phyloP scores from a whole-genome alignment of 2,113 vertebrate genomes.

The Saguinus imperator region DNA sequence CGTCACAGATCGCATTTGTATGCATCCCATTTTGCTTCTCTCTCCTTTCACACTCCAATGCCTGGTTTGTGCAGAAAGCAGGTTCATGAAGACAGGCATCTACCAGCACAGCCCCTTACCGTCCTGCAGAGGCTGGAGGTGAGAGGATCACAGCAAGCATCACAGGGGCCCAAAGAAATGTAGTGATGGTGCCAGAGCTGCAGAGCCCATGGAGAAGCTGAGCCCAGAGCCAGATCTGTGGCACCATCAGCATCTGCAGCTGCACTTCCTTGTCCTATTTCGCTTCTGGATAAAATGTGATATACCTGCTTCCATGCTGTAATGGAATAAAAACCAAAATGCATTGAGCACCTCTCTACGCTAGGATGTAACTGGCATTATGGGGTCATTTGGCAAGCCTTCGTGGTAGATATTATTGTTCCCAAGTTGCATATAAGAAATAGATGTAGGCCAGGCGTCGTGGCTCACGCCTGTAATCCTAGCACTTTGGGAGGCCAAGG shows the following conservation, averaged over 20 bases:
- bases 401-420: accelerated
- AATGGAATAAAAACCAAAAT: not conserved
- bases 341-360: accelerated
- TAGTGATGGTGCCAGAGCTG: accelerated
- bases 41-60: not conserved
- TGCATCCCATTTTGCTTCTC: not conserved
- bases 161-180: not conserved
- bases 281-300: not conserved
- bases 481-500: too few species aligned
- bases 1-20: accelerated
- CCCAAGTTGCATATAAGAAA: not conserved
- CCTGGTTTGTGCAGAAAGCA: not conserved
- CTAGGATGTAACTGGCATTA: accelerated
- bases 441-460: accelerated
- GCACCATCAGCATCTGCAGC: accelerated
- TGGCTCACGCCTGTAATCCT: too few species aligned
- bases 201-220: accelerated
- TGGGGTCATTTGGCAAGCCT: accelerated
- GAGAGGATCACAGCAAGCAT: not conserved
- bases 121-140: not conserved
- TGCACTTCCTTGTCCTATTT: accelerated
- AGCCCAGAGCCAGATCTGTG: not conserved
- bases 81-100: not conserved
- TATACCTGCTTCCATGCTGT: accelerated
- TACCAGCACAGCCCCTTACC: not conserved